phyloP scores from a whole-genome alignment of 2,888 invertebrate genomes.

The Lapara coniferarum region DNA sequence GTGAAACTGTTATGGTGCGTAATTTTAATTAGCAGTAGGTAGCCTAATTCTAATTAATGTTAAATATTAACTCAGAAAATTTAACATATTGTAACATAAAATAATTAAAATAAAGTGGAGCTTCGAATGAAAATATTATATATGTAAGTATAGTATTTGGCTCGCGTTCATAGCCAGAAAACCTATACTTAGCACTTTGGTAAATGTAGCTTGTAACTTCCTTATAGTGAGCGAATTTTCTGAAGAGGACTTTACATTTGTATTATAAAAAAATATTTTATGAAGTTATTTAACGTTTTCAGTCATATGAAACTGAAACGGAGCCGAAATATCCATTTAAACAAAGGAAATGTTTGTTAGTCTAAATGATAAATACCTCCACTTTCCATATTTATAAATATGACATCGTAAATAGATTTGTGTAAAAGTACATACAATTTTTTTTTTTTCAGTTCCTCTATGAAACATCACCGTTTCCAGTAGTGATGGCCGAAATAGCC shows the following conservation, averaged over 20 bases:
- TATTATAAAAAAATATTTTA: too few species aligned
- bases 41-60: background rate
- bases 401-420: constrained; percentile 26
- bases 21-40: background rate
- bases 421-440: background rate
- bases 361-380: background rate
- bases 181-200: too few species aligned
- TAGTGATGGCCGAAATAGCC: constrained; percentile 78
- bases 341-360: too few species aligned
- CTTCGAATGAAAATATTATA: too few species aligned
- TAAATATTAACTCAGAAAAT: background rate
- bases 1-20: background rate
- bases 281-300: too few species aligned
- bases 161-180: too few species aligned
- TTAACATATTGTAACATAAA: background rate
- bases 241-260: too few species aligned
- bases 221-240: too few species aligned
- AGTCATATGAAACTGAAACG: too few species aligned
- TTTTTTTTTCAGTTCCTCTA: constrained; percentile 70
- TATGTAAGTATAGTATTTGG: too few species aligned
- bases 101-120: background rate
- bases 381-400: background rate
- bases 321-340: too few species aligned
- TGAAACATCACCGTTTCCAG: constrained; percentile 78
- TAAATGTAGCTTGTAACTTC: too few species aligned